phyloP scores from a whole-genome alignment of 1,140 invertebrate genomes.

The Sweltsa coloradensis region DNA sequence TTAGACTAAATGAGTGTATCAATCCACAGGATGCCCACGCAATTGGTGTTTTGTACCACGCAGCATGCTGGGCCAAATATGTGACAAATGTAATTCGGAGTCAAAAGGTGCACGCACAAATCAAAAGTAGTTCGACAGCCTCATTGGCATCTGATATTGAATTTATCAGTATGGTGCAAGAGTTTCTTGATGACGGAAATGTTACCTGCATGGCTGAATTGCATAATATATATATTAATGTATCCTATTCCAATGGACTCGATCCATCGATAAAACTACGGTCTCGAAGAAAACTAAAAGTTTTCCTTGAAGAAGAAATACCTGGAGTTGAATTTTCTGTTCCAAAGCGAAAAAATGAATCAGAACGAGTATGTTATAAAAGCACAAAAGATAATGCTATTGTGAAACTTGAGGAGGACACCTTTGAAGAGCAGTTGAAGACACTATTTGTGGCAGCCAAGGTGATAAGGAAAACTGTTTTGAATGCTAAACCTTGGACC shows the following conservation, averaged over 20 bases:
- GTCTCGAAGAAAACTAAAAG: constrained; percentile 2
- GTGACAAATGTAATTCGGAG: constrained; percentile 7
- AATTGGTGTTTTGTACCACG: background rate
- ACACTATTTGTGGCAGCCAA: constrained; percentile 1
- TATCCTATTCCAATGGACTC: background rate
- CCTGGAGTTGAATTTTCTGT: constrained; percentile 2
- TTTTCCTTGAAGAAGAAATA: constrained; percentile 6
- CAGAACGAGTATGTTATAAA: constrained; percentile 6
- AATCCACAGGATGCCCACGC: constrained; percentile 1
- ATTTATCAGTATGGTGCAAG: constrained; percentile 3
- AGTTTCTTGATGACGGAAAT: constrained; percentile 1
- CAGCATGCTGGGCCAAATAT: constrained; percentile 3
- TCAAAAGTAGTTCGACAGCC: constrained; percentile 2
- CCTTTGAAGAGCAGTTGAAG: constrained; percentile 1
- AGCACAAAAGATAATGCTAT: constrained; percentile 3
- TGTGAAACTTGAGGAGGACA: constrained; percentile 6
- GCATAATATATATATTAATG: constrained; percentile 8
- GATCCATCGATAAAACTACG: background rate
- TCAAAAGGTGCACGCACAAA: background rate
- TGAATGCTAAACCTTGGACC: constrained; percentile 1
- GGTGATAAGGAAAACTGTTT: background rate
- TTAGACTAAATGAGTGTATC: constrained; percentile 3
- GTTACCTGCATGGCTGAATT: constrained; percentile 2
- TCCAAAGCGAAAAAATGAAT: constrained; percentile 5
- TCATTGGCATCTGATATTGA: background rate